These are phyloP conservation scores for Cydia pomonella DNA, from an alignment of 1,140 invertebrate genomes.

Conservation along the genomic window DNA sequence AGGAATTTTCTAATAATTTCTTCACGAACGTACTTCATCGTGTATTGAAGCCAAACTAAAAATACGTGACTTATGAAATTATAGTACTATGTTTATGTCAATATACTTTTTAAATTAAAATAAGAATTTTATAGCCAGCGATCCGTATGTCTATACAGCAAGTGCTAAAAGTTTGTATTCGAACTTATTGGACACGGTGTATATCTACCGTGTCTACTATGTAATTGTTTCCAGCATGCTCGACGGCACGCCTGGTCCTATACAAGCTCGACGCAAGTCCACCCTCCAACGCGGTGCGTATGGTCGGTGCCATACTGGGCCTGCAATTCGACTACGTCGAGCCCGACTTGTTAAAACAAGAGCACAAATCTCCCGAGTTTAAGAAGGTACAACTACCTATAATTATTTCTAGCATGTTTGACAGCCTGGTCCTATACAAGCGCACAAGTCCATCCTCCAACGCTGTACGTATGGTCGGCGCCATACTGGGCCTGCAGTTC, in stretches of 20 bases:
- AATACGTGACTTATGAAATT: too few relatives aligned
- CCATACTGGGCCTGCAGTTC: conserved; percentile 47
- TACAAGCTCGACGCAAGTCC: conserved; percentile 52
- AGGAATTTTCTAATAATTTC: too few relatives aligned
- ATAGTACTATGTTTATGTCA: too few relatives aligned
- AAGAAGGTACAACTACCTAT: conserved; percentile 45
- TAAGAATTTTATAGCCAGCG: too few relatives aligned
- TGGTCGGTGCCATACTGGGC: conserved; percentile 47
- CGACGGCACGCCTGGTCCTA: conserved; percentile 40
- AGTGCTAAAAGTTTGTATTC: too few relatives aligned
- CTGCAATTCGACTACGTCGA: conserved; percentile 46
- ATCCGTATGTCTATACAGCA: too few relatives aligned
- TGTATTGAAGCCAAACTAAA: too few relatives aligned
- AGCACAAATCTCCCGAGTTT: conserved; percentile 51
- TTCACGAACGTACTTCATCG: too few relatives aligned
- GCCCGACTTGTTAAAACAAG: conserved; percentile 40
- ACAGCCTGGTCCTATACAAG: too few relatives aligned
- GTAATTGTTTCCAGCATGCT: conserved; percentile 35
- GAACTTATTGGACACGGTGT: too few relatives aligned
- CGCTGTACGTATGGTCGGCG: conserved; percentile 48
- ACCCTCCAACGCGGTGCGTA: conserved; percentile 50
- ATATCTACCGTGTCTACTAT: too few relatives aligned
- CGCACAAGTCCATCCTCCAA: conserved; percentile 43
- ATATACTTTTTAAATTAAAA: too few relatives aligned
- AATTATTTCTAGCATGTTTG: conserved; percentile 1